Base-by-base conservation (phyloP, 2,888 invertebrate species). In the Phragmatobia fuliginosa region DNA sequence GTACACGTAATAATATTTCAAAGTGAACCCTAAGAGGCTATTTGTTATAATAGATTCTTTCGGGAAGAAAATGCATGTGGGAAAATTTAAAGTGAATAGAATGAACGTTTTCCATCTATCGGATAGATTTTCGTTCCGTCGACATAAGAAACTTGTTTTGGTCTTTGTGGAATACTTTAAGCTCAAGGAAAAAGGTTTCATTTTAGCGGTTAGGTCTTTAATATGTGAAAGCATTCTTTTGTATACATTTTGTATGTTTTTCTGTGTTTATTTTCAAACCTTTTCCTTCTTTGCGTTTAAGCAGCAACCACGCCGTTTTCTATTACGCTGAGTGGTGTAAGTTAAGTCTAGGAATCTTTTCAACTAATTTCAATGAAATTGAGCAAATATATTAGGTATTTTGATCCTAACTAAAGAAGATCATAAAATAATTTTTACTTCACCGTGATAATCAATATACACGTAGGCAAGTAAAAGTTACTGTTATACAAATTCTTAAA, bases 11-110 rank as follows among this genome's bases (percentile, higher is more conserved):
- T 71, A 77, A 75, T 80, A 74, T 80, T 78, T 78, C 70, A 66
- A 69, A 67, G 72, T 63, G 70, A 78, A 77, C 74, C 74, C 76
- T 77, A 80, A 77, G 80, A 70, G 80, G 80, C 82, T 82, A 82
- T 80, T 82, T 80, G 74, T 73, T 78, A 74, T 82, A 80, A 79
- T 80, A 82, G 80, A 80, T 80, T 80, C 80, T 70, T 82, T 82
- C 75, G 67, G 70, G 61, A 62, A 67, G 76, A 82, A 82, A 82
- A 80, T 80, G 78, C 82, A 80, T 74, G 77, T 70, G 75, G 65
- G 72, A 74, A 79, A 75, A 77, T 80, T 73, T 79, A 71, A 74
- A 74, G 67, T 62, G 62, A 38, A 72, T 62, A 62, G 25, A 45
- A 66, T 36, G 65, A 74, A 70, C 70, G 67, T 72, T 73, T 77